Base-by-base conservation (phyloP, 1,140 invertebrate species). In the Caerostris extrusa region DNA sequence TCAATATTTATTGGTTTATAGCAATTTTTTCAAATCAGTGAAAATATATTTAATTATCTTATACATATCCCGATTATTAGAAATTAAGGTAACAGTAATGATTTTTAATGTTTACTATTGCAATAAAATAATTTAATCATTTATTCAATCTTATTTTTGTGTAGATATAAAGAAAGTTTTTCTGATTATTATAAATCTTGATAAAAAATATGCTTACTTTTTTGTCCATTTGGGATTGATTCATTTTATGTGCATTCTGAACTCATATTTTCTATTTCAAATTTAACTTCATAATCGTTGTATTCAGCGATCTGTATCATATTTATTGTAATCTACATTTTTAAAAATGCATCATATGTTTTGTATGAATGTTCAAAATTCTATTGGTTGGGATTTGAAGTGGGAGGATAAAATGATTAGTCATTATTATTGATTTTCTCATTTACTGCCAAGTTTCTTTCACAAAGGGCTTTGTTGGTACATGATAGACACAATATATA, bases 91-190 rank as follows among this genome's bases (percentile, higher is more conserved):
- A 53, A n/a, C n/a, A 67, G 14, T 67, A 77, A 34, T 50, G 53
- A 77, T 50, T 14, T 53, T 77, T 77, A 77, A 77, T 77, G 71
- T 77, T 77, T 77, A 77, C 71, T 50, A 77, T 50, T 77, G 53
- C 34, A 34, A 34, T 34, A 34, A 34, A 34, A 34, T 34, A 34
- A 34, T 34, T 34, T 34, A 34, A 34, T 34, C 34, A 34, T 34
- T 34, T 34, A 34, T 34, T 34, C 34, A 34, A 34, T 34, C 0
- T 34, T 34, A 34, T 34, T 34, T 34, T 34, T 34, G 60, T 61
- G 17, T 64, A 1, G 61, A 14, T 5, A 12, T 1, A 64, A 14
- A 14, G 12, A 64, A 64, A 64, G 3, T 64, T 14, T 12, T 64
- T 64, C 2, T 34, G 34, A 34, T 34, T 34, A 34, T 34, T 34